Percentiles rank a stretch among this genome's conserved stretches.
phyloP scores from a whole-genome alignment of 2,888 invertebrate genomes.

The Agrochola macilenta region DNA sequence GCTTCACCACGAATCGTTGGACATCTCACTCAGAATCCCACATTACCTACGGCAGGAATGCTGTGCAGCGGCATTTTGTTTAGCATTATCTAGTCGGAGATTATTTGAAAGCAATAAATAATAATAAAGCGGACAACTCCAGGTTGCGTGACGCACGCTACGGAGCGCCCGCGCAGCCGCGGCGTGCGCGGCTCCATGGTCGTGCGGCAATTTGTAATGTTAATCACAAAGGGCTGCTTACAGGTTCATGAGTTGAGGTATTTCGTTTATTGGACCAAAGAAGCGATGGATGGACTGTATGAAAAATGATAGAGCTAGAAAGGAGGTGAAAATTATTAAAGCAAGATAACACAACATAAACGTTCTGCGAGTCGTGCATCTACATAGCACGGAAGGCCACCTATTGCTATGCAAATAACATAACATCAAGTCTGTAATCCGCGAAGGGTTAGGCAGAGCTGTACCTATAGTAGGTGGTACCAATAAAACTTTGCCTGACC shows the following conservation, averaged over 20 bases:
- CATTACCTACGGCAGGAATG: slow-evolving; percentile 70
- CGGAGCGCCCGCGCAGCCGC: slow-evolving; percentile 67
- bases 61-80: slow-evolving; percentile 72
- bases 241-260: slow-evolving; percentile 18
- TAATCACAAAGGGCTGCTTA: slow-evolving; percentile 33
- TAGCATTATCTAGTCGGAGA: slow-evolving; percentile 80
- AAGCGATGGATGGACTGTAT: too few relatives aligned
- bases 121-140: slow-evolving; percentile 85
- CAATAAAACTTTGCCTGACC: too few relatives aligned
- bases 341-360: not conserved
- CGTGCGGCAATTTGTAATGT: slow-evolving; percentile 56
- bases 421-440: too few relatives aligned
- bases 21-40: slow-evolving; percentile 72
- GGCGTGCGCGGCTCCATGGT: slow-evolving; percentile 53
- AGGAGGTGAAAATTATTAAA: not conserved
- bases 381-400: slow-evolving; percentile 32
- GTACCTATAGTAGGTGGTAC: too few relatives aligned
- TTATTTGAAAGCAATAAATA: slow-evolving; percentile 89
- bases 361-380: slow-evolving; percentile 27
- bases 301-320: too few relatives aligned
- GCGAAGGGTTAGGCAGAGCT: too few relatives aligned
- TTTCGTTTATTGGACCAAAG: not conserved
- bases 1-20: slow-evolving; percentile 55
- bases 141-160: slow-evolving; percentile 88
- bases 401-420: not conserved